Evolutionary conservation across 2,888 invertebrate genomes (phyloP).

Genomic region (Cosmia pyralina): DNA sequence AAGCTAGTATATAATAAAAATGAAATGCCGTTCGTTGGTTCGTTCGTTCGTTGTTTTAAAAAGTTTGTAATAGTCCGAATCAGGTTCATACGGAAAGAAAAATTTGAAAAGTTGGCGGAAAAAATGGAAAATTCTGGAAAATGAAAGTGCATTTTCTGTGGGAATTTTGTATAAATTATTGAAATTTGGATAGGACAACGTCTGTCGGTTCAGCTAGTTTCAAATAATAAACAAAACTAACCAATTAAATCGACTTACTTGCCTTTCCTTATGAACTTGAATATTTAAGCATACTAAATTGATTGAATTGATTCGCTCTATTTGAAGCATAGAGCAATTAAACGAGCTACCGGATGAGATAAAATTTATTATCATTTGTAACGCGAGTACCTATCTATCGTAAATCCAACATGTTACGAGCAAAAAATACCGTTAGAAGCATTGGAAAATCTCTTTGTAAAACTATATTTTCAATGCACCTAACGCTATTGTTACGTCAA

Average conservation of each 20-base stretch:
- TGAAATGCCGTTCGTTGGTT: too few relatives aligned
- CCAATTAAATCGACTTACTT: slow-evolving; percentile 36
- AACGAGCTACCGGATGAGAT: slow-evolving; percentile 73
- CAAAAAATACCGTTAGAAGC: slow-evolving; percentile 59
- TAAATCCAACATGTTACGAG: slow-evolving; percentile 55
- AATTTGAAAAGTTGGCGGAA: too few relatives aligned
- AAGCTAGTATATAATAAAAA: too few relatives aligned
- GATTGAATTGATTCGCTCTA: slow-evolving; percentile 79
- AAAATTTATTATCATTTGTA: slow-evolving; percentile 68
- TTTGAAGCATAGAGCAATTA: slow-evolving; percentile 78
- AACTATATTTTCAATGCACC: slow-evolving; percentile 62
- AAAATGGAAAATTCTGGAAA: too few relatives aligned
- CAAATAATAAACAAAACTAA: slow-evolving; percentile 3
- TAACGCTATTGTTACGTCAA: slow-evolving; percentile 72
- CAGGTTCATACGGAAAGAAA: too few relatives aligned
- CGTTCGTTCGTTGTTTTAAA: too few relatives aligned
- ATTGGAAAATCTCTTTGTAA: slow-evolving; percentile 47
- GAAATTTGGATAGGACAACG: too few relatives aligned
- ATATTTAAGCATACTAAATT: slow-evolving; percentile 61
- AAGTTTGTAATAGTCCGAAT: too few relatives aligned
- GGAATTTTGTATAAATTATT: too few relatives aligned
- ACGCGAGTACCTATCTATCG: slow-evolving; percentile 52
- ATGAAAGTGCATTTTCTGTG: too few relatives aligned
- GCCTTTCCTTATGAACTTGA: slow-evolving; percentile 65
- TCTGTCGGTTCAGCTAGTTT: neutral